phyloP scores from a whole-genome alignment of 2,113 vertebrate species.

The Podilymbus podiceps region DNA sequence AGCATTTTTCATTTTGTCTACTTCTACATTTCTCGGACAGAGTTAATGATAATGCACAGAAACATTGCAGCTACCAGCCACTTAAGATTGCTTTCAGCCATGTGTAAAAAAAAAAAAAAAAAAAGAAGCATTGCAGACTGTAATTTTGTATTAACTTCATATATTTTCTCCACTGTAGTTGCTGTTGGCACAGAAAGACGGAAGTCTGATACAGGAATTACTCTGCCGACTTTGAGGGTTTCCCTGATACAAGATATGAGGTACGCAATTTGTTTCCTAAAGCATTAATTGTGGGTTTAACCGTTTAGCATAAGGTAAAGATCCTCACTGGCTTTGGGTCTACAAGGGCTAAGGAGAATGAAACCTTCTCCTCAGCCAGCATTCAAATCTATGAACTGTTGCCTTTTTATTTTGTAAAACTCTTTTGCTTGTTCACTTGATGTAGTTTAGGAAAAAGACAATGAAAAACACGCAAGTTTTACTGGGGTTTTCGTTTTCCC shows the following conservation, averaged over 20 bases:
- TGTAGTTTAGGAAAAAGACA: neutral
- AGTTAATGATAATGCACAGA: neutral
- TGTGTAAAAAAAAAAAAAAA: neutral
- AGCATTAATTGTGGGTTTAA: neutral
- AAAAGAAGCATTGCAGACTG: neutral
- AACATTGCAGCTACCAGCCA: neutral
- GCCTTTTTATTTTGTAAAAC: neutral
- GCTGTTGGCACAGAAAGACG: constrained; percentile 80
- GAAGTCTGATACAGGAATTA: constrained; percentile 80
- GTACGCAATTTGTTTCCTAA: constrained; percentile 64
- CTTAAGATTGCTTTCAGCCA: neutral
- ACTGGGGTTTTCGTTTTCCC: neutral
- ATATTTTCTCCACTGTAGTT: constrained; percentile 66
- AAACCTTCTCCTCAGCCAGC: neutral
- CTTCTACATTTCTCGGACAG: neutral
- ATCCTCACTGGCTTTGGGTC: neutral
- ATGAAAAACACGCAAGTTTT: neutral
- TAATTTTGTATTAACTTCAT: neutral
- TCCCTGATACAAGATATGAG: constrained; percentile 95
- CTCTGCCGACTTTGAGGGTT: constrained; percentile 78
- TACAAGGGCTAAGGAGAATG: neutral
- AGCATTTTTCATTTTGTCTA: neutral
- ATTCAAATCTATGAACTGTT: neutral
- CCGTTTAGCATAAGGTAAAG: neutral
- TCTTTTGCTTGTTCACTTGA: neutral